Conservation (phyloP, 2,888 invertebrate species). For the Dendrolimus houi region DNA sequence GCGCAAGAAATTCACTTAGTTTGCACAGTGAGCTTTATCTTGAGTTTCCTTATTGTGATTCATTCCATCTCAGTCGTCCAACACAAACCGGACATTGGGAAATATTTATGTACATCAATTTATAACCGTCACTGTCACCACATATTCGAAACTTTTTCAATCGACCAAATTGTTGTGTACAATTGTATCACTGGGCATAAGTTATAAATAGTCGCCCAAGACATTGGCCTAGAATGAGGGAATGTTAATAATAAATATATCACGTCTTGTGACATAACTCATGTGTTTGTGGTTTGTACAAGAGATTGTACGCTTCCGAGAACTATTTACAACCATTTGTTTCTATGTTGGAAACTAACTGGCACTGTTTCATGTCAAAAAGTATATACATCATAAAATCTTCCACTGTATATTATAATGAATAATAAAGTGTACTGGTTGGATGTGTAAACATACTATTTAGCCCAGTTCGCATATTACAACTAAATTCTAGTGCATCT, state of each 20-base stretch:
- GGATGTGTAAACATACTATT: constrained; percentile 2
- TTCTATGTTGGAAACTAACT: constrained; percentile 1
- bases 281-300: constrained; percentile 20
- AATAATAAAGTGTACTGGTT: not conserved
- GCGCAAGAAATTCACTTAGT: constrained; percentile 9
- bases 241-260: constrained; percentile 34
- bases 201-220: constrained; percentile 48
- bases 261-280: constrained; percentile 29
- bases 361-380: constrained; percentile 3
- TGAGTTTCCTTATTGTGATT: constrained; percentile 20
- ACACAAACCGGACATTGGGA: constrained; percentile 14
- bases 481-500: not conserved
- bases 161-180: constrained; percentile 48
- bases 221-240: constrained; percentile 35
- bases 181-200: constrained; percentile 42
- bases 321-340: constrained; percentile 11
- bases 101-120: constrained; percentile 47
- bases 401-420: not conserved
- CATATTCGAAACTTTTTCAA: constrained; percentile 50
- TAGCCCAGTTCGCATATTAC: not conserved
- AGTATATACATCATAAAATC: not conserved
- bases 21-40: constrained; percentile 9
- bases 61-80: constrained; percentile 14
- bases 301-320: constrained; percentile 13
- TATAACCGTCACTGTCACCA: constrained; percentile 47